Conservation (phyloP, 1,140 invertebrate genomes). For the Solenopsis invicta region DNA sequence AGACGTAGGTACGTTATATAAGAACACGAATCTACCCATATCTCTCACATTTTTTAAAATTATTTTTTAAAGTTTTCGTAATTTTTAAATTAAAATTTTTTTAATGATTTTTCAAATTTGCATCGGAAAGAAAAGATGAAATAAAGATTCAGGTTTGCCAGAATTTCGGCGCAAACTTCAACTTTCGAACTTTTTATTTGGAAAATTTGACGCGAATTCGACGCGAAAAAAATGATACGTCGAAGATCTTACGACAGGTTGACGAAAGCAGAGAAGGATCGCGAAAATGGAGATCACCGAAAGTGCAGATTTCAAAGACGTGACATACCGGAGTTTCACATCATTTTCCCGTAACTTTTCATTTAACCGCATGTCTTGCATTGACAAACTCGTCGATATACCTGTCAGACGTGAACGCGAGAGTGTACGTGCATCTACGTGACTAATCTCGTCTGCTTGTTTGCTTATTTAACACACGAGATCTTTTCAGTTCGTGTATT, state of each 20-base stretch:
- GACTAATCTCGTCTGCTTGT: not conserved
- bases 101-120: not conserved
- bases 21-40: not conserved
- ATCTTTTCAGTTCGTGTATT: not conserved
- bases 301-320: constrained; percentile 60
- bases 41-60: not conserved
- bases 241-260: not conserved
- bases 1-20: not conserved
- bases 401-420: not conserved
- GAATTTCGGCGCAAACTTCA: not conserved
- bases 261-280: not conserved
- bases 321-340: constrained; percentile 65
- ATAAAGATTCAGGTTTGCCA: not conserved
- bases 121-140: not conserved
- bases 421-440: not conserved
- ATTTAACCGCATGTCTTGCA: constrained; percentile 60
- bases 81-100: too few species aligned
- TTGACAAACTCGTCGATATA: constrained; percentile 26
- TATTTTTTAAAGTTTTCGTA: too few species aligned
- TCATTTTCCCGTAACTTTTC: constrained; percentile 67
- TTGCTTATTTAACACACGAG: constrained; percentile 18
- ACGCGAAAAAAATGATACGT: not conserved
- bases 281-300: constrained; percentile 27
- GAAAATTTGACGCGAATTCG: not conserved
- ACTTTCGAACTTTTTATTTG: not conserved